Percentiles rank a stretch among this genome's conserved stretches.
Conservation (phyloP, 2,113 vertebrate genomes). For the Chionodraco myersi region DNA sequence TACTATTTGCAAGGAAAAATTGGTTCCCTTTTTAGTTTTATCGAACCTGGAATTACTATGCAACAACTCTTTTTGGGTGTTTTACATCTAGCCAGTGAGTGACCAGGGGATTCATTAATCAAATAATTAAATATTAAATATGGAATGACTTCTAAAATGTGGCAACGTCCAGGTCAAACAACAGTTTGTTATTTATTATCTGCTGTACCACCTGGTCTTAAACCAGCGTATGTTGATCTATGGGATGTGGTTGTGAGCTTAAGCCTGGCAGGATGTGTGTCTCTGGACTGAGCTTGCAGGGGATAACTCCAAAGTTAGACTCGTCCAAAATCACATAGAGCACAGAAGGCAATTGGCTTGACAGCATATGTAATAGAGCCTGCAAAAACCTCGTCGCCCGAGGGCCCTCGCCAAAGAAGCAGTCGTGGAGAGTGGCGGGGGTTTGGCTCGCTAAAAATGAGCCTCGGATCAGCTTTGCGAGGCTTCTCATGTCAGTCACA, state of each 20-base stretch:
- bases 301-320: constrained; percentile 52
- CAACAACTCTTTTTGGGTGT: neutral
- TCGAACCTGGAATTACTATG: neutral
- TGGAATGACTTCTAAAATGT: constrained; percentile 24
- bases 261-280: constrained; percentile 60
- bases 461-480: constrained; percentile 36
- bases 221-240: constrained; percentile 22
- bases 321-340: constrained; percentile 61
- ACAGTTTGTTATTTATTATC: constrained; percentile 43
- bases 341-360: constrained; percentile 70
- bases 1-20: neutral
- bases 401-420: constrained; percentile 50
- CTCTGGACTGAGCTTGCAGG: constrained; percentile 45
- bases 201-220: constrained; percentile 36
- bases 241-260: constrained; percentile 57
- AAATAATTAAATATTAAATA: constrained; percentile 47
- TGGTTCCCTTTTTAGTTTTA: neutral
- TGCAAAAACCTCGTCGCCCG: constrained; percentile 53
- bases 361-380: constrained; percentile 72
- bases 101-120: constrained; percentile 41
- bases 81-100: neutral
- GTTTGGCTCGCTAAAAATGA: constrained; percentile 37
- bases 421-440: constrained; percentile 41
- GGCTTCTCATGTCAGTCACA: constrained; percentile 64
- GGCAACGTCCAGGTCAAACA: constrained; percentile 31